Evolutionary conservation across 2,888 invertebrate species (phyloP).

Genomic region (Dioctria linearis): DNA sequence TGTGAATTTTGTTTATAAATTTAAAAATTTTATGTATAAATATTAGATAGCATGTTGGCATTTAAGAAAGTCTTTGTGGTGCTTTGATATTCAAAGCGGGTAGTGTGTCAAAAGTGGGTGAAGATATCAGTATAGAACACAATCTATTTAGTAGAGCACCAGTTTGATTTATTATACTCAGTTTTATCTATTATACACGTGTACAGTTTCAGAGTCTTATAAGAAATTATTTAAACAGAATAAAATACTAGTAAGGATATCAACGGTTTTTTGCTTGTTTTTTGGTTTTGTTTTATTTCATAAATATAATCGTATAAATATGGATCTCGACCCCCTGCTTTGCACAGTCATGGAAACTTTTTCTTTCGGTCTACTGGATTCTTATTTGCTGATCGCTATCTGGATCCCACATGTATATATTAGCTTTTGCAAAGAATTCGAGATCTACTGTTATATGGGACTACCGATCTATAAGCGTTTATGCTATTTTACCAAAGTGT

Average conservation of each 20-base stretch:
- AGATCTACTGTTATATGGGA: too few species aligned
- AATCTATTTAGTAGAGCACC: slow-evolving; percentile 23
- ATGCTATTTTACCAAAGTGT: too few species aligned
- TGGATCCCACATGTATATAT: too few species aligned
- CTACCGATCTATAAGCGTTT: too few species aligned
- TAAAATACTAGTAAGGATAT: background rate
- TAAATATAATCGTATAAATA: too few species aligned
- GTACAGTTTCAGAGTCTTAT: slow-evolving; percentile 29
- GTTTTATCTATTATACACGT: background rate
- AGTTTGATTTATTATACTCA: slow-evolving; percentile 3
- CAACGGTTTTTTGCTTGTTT: too few species aligned
- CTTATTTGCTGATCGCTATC: too few species aligned
- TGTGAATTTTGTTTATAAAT: slow-evolving; percentile 10
- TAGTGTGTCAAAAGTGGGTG: slow-evolving; percentile 6
- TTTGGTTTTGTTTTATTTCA: too few species aligned
- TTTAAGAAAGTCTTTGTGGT: slow-evolving; percentile 47
- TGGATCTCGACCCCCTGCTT: too few species aligned
- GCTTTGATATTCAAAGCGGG: slow-evolving; percentile 62
- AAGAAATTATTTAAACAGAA: slow-evolving; percentile 36
- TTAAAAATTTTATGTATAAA: slow-evolving; percentile 39
- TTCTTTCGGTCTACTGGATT: too few species aligned
- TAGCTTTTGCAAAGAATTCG: too few species aligned
- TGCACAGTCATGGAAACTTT: too few species aligned
- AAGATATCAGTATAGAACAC: slow-evolving; percentile 32
- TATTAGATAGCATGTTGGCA: slow-evolving; percentile 39